A percentile compares a stretch with the other conserved stretches of the same genome.
phyloP scores from a whole-genome alignment of 2,888 invertebrate species.

The Acrobasis consociella region DNA sequence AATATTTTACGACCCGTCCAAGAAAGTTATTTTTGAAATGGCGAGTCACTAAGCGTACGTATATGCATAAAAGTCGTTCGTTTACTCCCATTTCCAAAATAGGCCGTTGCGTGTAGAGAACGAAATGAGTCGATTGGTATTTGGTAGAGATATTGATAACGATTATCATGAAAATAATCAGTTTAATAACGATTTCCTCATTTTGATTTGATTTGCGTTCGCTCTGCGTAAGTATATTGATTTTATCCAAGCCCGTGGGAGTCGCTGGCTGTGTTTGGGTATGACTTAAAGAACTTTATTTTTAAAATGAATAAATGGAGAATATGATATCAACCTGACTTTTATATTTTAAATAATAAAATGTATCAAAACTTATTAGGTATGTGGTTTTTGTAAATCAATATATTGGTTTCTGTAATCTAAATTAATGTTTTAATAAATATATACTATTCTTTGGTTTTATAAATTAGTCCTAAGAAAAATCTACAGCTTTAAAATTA shows the following conservation, averaged over 20 bases:
- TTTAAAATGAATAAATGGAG: neutral
- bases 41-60: too few species aligned
- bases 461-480: too few species aligned
- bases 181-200: conserved; percentile 43
- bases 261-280: neutral
- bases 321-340: too few species aligned
- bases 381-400: too few species aligned
- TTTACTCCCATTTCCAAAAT: neutral
- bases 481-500: too few species aligned
- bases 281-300: neutral
- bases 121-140: neutral
- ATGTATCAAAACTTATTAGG: too few species aligned
- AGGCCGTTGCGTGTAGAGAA: neutral
- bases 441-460: too few species aligned
- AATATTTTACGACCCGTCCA: conserved; percentile 18
- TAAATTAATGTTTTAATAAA: too few species aligned
- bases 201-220: conserved; percentile 28
- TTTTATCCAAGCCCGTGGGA: neutral
- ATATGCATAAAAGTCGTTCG: neutral
- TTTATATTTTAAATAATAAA: too few species aligned
- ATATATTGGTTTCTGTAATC: too few species aligned
- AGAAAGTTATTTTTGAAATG: neutral
- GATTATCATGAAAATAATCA: conserved; percentile 50
- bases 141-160: conserved; percentile 36
- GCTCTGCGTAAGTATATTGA: too few species aligned